Conservation (phyloP, 92 coral and sea anemone species). For the Umimayanthus kanabou region DNA sequence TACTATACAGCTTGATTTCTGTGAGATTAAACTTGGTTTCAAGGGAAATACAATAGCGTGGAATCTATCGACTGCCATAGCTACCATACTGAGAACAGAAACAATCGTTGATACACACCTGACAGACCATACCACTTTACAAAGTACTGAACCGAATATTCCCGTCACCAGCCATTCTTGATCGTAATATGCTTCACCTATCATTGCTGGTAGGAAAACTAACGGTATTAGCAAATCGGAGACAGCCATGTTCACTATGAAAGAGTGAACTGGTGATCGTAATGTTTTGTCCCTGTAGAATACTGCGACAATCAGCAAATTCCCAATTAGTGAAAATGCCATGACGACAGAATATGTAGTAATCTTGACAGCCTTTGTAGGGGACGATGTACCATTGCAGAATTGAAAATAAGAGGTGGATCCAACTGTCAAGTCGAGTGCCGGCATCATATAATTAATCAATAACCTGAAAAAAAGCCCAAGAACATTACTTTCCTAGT, state of each 20-base stretch:
- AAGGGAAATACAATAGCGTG: not conserved
- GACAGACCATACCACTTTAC: not conserved
- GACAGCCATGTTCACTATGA: not conserved
- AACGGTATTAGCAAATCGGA: not conserved
- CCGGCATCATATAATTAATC: not conserved
- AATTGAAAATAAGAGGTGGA: not conserved
- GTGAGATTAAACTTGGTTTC: not conserved
- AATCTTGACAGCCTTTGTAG: not conserved
- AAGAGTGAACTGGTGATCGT: not conserved
- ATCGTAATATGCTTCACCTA: not conserved
- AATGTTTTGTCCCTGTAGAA: not conserved
- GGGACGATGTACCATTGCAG: slow-evolving; percentile 5
- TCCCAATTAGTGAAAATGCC: not conserved
- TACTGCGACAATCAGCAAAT: not conserved
- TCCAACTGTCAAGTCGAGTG: not conserved
- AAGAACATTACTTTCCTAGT: too few relatives aligned
- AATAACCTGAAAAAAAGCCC: too few relatives aligned
- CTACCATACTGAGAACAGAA: not conserved
- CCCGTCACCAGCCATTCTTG: not conserved
- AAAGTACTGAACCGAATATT: not conserved
- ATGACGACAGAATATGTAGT: not conserved
- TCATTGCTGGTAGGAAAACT: not conserved
- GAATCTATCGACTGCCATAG: slow-evolving; percentile 1
- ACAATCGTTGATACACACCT: not conserved
- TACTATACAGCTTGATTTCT: not conserved